These are phyloP conservation scores for Acanthis flammea DNA, from an alignment of 2,797 vertebrate species.

Conservation along the genomic window DNA sequence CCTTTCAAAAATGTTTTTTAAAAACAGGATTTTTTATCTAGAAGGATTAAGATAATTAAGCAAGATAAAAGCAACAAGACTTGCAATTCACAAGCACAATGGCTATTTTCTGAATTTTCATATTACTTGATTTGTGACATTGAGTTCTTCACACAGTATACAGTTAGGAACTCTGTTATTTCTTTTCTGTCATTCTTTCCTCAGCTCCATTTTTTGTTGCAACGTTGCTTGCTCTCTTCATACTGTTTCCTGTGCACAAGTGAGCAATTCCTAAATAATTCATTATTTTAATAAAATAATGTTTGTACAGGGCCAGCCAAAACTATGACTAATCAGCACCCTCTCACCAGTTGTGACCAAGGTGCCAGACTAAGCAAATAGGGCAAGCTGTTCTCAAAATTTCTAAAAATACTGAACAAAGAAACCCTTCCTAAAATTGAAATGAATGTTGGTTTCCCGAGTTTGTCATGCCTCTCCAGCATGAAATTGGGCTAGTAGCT, in stretches of 20 bases:
- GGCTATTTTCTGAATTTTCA: neutral
- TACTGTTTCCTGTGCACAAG: neutral
- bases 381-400: neutral
- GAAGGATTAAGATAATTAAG: neutral
- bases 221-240: neutral
- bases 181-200: neutral
- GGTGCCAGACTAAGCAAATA: neutral
- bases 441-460: neutral
- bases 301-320: neutral
- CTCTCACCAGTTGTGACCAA: neutral
- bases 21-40: neutral
- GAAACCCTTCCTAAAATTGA: neutral
- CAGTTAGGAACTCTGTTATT: neutral
- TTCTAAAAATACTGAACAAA: neutral
- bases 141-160: neutral
- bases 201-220: neutral
- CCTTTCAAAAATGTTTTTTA: neutral
- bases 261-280: neutral
- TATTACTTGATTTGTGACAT: neutral
- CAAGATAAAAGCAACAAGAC: neutral
- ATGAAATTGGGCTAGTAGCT: neutral
- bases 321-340: neutral
- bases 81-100: neutral
- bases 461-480: neutral
- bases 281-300: neutral